Percentiles rank a stretch among this genome's conserved stretches.
Conservation (phyloP, 2,888 invertebrate genomes). For the Atethmia centrago region DNA sequence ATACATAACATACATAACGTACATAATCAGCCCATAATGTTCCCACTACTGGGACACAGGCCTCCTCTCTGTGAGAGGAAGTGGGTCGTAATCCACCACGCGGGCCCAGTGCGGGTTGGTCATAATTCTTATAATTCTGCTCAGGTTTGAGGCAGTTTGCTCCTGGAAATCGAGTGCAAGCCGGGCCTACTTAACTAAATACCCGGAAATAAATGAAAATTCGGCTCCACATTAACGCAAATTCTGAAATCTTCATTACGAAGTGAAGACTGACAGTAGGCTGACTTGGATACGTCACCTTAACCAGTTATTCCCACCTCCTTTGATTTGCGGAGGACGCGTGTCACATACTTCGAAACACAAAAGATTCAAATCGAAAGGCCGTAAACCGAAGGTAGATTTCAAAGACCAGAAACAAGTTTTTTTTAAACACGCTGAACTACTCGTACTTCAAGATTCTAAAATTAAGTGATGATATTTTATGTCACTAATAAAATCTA, state of each 20-base stretch:
- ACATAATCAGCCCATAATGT: too few relatives aligned
- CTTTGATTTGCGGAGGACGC: not conserved
- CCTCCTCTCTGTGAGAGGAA: too few relatives aligned
- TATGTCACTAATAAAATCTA: not conserved
- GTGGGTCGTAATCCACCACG: too few relatives aligned
- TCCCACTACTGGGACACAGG: too few relatives aligned
- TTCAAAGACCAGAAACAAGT: not conserved
- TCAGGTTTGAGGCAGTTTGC: not conserved
- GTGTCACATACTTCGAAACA: not conserved
- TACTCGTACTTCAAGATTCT: not conserved
- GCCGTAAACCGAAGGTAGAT: not conserved
- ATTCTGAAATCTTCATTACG: not conserved
- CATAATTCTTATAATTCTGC: not conserved
- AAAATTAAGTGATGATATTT: not conserved
- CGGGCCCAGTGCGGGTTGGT: too few relatives aligned
- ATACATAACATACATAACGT: too few relatives aligned
- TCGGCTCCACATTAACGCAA: too few relatives aligned
- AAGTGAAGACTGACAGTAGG: too few relatives aligned
- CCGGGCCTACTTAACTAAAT: not conserved
- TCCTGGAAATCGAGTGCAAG: not conserved
- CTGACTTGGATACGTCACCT: not conserved
- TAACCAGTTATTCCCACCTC: not conserved
- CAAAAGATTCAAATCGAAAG: not conserved
- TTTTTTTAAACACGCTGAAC: not conserved
- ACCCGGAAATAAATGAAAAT: not conserved